Evolutionary conservation across 2,113 vertebrate species (phyloP).

Genomic region (Myrmecobius fasciatus): DNA sequence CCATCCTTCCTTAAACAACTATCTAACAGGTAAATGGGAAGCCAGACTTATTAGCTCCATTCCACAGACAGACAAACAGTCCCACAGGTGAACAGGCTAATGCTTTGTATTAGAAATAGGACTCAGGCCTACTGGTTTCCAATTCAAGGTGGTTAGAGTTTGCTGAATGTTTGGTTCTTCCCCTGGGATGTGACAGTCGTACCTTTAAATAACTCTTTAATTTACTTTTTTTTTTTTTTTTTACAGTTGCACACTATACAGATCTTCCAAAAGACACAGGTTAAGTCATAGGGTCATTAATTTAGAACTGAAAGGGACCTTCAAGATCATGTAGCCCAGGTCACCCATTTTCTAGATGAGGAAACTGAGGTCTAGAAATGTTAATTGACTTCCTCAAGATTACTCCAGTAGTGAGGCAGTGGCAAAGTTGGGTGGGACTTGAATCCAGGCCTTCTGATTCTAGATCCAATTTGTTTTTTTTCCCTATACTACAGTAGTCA

Average conservation of each 20-base stretch:
- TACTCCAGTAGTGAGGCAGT: background rate
- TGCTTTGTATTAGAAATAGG: background rate
- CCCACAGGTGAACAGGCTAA: background rate
- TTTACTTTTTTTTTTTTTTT: too few relatives aligned
- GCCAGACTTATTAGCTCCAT: background rate
- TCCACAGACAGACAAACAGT: constrained; percentile 26
- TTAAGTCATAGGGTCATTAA: background rate
- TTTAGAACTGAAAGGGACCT: background rate
- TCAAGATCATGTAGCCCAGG: background rate
- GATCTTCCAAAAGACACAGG: background rate
- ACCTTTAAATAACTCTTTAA: background rate
- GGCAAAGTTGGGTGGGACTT: background rate
- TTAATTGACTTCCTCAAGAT: background rate
- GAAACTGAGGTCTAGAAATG: background rate
- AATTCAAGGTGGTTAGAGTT: background rate
- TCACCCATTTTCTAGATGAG: background rate
- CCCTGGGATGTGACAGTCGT: background rate
- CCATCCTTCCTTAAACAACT: constrained; percentile 19
- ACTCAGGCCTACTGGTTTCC: background rate
- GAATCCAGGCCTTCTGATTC: too few relatives aligned
- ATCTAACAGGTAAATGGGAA: constrained; percentile 26
- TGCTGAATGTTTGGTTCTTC: background rate
- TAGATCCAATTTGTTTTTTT: background rate
- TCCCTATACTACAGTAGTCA: background rate
- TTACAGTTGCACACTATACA: background rate